These are phyloP conservation scores for Passerculus sandwichensis DNA, from an alignment of 2,797 vertebrate species.

Conservation along the genomic window DNA sequence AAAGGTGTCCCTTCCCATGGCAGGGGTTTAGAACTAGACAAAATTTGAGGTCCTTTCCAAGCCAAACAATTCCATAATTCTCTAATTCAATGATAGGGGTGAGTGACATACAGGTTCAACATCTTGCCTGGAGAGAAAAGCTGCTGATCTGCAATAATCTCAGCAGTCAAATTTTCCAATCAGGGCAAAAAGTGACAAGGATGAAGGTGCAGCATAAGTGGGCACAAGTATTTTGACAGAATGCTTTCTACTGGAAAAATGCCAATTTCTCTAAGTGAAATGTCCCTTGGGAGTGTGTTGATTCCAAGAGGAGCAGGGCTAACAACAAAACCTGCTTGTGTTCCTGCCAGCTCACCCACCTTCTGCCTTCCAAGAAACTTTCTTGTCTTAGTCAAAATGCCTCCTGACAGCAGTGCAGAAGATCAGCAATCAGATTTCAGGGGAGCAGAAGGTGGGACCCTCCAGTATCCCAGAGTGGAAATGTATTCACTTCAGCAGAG, in stretches of 20 bases:
- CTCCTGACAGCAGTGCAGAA: not conserved
- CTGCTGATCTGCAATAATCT: fast-evolving
- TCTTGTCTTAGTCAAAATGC: not conserved
- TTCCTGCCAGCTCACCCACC: not conserved
- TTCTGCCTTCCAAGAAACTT: not conserved
- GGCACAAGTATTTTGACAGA: slow-evolving; percentile 9
- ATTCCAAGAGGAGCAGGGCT: not conserved
- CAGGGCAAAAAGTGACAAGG: not conserved
- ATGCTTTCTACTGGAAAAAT: slow-evolving; percentile 20
- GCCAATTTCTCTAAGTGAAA: not conserved
- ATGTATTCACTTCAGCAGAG: not conserved
- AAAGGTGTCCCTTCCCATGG: not conserved
- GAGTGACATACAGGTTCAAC: not conserved
- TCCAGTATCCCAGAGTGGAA: not conserved
- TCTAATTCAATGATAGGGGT: not conserved
- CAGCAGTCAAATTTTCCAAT: not conserved
- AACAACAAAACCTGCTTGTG: not conserved
- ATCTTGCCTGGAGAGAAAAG: not conserved
- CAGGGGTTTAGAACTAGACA: not conserved
- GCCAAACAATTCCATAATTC: not conserved
- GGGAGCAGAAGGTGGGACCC: fast-evolving
- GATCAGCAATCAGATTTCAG: not conserved
- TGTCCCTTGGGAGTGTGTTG: fast-evolving
- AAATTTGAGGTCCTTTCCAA: not conserved
- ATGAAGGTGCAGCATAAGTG: not conserved